Evolutionary conservation across 2,888 invertebrate species (phyloP).

Genomic region (Stenotaenia linearis): DNA sequence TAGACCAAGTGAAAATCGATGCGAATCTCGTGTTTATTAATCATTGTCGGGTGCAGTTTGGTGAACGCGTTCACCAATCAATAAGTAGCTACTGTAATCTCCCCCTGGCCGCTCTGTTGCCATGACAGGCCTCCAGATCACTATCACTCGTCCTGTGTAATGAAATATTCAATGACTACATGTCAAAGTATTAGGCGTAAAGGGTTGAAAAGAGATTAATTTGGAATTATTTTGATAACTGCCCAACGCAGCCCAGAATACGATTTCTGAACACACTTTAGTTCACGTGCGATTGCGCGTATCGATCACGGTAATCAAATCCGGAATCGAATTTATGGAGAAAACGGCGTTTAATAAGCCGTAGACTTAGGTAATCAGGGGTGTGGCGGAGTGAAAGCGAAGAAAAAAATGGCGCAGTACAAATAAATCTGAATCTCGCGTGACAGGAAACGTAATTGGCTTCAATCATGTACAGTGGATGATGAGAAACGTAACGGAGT

Average conservation of each 20-base stretch:
- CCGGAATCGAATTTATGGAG: too few species aligned
- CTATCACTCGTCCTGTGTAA: conserved; percentile 15
- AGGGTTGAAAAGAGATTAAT: conserved; percentile 2
- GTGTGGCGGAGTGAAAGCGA: neutral
- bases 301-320: too few species aligned
- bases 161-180: neutral
- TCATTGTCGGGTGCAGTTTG: conserved; percentile 19
- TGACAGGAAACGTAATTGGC: conserved; percentile 2
- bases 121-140: conserved; percentile 8
- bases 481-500: neutral
- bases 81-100: conserved; percentile 1
- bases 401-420: neutral
- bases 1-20: conserved; percentile 15
- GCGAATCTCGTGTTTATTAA: conserved; percentile 12
- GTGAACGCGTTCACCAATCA: conserved; percentile 6
- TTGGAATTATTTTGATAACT: neutral
- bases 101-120: conserved; percentile 1
- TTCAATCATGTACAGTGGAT: neutral
- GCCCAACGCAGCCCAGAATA: neutral
- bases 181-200: neutral
- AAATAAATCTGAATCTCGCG: neutral
- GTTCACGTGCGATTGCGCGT: too few species aligned
- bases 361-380: neutral
- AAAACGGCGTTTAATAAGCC: neutral
- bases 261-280: too few species aligned